Conservation (phyloP, 2,113 vertebrate species). For the Noturus placidus region DNA sequence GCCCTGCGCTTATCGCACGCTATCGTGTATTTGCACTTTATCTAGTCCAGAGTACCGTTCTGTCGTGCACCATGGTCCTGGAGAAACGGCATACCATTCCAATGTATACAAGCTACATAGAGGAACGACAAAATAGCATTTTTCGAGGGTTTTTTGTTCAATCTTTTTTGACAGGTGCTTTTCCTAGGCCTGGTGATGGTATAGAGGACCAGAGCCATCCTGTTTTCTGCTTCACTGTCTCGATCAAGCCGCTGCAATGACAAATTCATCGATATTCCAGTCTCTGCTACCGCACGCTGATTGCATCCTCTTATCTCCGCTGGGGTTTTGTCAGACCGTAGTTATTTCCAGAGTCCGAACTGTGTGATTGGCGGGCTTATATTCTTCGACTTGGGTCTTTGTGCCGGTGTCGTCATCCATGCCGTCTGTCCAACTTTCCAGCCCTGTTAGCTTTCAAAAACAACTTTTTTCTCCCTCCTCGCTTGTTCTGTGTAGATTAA, state of each 20-base stretch:
- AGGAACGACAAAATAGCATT: constrained; percentile 19
- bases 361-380: constrained; percentile 9
- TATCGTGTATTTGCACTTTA: too few species aligned
- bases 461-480: not conserved
- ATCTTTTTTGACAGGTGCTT: not conserved
- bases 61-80: too few species aligned
- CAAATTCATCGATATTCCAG: constrained; percentile 24
- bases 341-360: constrained; percentile 15
- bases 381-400: not conserved
- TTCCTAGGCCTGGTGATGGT: not conserved
- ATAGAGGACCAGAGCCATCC: not conserved
- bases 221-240: constrained; percentile 9
- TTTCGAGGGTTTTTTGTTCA: not conserved
- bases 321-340: constrained; percentile 18
- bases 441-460: not conserved
- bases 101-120: too few species aligned
- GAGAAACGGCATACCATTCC: too few species aligned
- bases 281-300: constrained; percentile 38
- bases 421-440: not conserved
- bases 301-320: constrained; percentile 45
- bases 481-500: not conserved
- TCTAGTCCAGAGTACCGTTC: too few species aligned
- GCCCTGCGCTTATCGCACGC: too few species aligned
- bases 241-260: not conserved
- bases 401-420: not conserved